phyloP scores from a whole-genome alignment of 2,113 vertebrate species.

The Mellivora capensis region DNA sequence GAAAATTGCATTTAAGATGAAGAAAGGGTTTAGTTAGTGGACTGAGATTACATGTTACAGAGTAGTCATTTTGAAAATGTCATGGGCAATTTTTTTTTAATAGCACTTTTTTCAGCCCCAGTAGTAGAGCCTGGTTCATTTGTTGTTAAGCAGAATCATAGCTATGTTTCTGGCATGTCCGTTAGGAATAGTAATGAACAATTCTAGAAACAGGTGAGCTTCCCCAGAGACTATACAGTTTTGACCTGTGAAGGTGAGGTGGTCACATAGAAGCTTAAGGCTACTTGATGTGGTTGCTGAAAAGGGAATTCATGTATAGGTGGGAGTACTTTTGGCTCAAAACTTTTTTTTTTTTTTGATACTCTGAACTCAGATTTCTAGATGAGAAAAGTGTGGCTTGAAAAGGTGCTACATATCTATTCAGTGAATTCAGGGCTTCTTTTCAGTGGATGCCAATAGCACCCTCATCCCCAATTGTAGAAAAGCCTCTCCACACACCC shows the following conservation, averaged over 20 bases:
- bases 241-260: neutral
- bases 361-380: neutral
- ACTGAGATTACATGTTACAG: neutral
- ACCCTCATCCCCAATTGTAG: neutral
- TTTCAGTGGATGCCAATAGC: neutral
- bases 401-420: neutral
- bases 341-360: neutral
- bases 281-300: neutral
- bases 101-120: neutral
- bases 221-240: neutral
- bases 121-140: neutral
- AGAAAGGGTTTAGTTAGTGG: slow-evolving; percentile 29
- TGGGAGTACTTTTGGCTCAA: neutral
- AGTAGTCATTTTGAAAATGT: slow-evolving; percentile 38
- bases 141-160: neutral
- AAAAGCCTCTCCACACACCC: neutral
- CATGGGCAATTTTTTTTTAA: neutral
- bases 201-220: neutral
- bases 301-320: neutral
- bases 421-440: neutral
- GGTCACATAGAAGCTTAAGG: neutral
- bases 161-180: neutral
- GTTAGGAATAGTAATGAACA: neutral
- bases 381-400: neutral
- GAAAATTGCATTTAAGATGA: slow-evolving; percentile 16